Base-by-base conservation (phyloP, 2,113 vertebrate species). In the Myxocyprinus asiaticus region DNA sequence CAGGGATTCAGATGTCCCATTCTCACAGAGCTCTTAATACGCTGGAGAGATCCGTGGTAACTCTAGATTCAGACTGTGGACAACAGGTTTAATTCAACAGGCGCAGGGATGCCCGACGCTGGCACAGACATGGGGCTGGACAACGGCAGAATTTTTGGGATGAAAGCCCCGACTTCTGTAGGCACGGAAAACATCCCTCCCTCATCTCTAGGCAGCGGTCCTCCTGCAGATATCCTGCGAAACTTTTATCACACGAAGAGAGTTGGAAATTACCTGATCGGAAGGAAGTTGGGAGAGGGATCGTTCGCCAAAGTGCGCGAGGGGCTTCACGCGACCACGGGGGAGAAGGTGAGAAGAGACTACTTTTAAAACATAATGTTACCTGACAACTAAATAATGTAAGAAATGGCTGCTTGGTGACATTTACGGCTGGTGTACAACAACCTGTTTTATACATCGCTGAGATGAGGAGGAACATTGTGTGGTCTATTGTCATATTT, bases 241-340 rank as follows among this genome's bases (percentile, higher is more conserved):
- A 96, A 94, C 90, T 98, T 98, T 87, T 97, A 97, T 87, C 96
- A 97, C 92, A 98, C 95, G 90, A 98, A 99, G 75, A 90, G 95
- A 79, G 97, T 99, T 56, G 96, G 96, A 79, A 95, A 93, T 94
- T 99, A 98, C 86, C 93, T 99, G 80, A 95, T 99, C 81, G 97
- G 97, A 72, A 93, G 95, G 88, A 98, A 97, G 89, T 94, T 99
- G 82, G 97, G 97, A 83, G 97, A 98, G 74, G 97, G 97, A 0
- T 97, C 97, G 43, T 99, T 99, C 87, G 97, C 97, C 86, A 99
- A 98, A 93, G 97, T 99, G 87, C 91, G 95, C 74, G 96, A 98
- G 78, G 97, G 96, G 85, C 94, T 99, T 73, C 96, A 99, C 61
- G 94, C 94, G 10, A 61, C 94, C 85, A 98, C 96, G 17, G 96